phyloP scores from a whole-genome alignment of 2,888 invertebrate species.

The Eupithecia dodoneata region DNA sequence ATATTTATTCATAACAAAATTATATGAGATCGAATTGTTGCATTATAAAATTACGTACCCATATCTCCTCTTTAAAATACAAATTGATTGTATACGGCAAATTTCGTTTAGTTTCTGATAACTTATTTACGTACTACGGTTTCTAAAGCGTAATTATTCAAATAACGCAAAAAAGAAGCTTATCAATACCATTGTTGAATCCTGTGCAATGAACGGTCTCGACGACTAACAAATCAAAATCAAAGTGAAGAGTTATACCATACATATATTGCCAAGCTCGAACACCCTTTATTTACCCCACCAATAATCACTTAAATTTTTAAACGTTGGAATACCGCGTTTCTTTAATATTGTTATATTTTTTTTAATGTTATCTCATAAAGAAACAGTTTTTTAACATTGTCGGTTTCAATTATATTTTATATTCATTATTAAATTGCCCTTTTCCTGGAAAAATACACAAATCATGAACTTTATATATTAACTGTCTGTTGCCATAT shows the following conservation, averaged over 20 bases:
- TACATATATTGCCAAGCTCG: not conserved
- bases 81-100: not conserved
- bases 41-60: not conserved
- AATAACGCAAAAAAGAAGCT: not conserved
- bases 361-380: not conserved
- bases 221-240: not conserved
- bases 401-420: not conserved
- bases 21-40: not conserved
- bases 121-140: not conserved
- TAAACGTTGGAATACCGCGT: not conserved
- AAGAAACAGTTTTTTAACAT: not conserved
- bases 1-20: not conserved
- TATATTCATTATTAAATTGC: not conserved
- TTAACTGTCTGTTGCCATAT: not conserved
- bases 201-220: not conserved
- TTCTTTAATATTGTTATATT: not conserved
- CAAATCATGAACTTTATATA: not conserved
- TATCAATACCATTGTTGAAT: not conserved
- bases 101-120: not conserved
- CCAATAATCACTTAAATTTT: not conserved
- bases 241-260: not conserved
- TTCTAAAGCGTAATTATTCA: not conserved
- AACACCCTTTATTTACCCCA: not conserved
- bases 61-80: not conserved
- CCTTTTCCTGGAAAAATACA: not conserved